Base-by-base conservation (phyloP, 2,113 vertebrate species). In the Theristicus caerulescens region DNA sequence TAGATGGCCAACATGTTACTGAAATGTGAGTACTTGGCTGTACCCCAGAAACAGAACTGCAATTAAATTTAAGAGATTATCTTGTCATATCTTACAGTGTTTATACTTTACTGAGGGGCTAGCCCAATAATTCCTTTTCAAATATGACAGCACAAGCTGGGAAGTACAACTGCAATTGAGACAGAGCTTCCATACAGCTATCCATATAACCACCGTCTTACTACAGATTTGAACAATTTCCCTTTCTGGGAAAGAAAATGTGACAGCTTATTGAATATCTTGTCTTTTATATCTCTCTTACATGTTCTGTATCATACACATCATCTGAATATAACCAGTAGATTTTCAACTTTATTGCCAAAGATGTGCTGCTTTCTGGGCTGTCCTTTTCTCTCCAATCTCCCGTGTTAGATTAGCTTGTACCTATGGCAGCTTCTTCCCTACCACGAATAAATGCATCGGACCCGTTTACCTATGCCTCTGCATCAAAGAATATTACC, bases 1-100 rank as follows among this genome's bases (percentile, higher is more conserved):
- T 3, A 13, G 40, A 7, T 1, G 15, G 46, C 19, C 55, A 25
- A 3, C 1, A 7, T 1, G 9, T 2, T 9, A n/a, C 76, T 22
- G n/a, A 32, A 9, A 46, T 4, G 3, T 4, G 14, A 82, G 69
- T 8, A 3, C 27, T 13, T 5, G 20, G 54, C 47, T 16, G 52
- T 1, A 27, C 2, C 52, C 10, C n/a, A 57, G 36, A 5, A 32
- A n/a, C 4, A 1, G 49, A 69, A 57, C 61, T 36, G 32, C 18
- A 21, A 32, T 65, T 5, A 0, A 40, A n/a, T 0, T 25, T 46
- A 55, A 73, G 42, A 20, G 10, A 7, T 3, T 16, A 32, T 2
- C 16, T 16, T 11, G 4, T 10, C 7, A 1, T 29, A 29, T 11
- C 31, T 55, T 58, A 58, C 17, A 22, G 36, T 12, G 5, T 16